Evolutionary conservation across 2,888 invertebrate genomes (phyloP).

Genomic region (Taenaris catops): DNA sequence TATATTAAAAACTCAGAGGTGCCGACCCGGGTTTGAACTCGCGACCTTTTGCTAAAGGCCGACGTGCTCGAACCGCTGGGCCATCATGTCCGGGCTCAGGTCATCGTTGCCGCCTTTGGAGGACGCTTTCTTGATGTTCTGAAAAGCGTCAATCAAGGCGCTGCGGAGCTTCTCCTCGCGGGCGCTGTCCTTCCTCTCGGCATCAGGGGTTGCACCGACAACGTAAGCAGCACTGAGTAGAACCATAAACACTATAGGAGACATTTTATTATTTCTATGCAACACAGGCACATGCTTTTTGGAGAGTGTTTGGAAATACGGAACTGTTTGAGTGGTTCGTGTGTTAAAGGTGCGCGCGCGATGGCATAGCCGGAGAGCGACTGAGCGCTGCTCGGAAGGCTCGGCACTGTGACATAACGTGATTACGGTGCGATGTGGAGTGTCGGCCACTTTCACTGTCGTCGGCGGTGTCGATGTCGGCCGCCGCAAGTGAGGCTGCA

Average conservation of each 20-base stretch:
- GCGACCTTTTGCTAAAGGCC: too few species aligned
- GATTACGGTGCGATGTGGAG: constrained; percentile 46
- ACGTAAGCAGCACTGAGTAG: constrained; percentile 48
- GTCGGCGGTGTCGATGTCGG: constrained; percentile 10
- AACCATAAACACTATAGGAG: constrained; percentile 51
- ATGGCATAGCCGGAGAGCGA: constrained; percentile 59
- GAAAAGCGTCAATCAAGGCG: constrained; percentile 68
- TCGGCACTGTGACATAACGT: constrained; percentile 62
- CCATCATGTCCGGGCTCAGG: constrained; percentile 51
- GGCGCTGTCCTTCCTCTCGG: constrained; percentile 49
- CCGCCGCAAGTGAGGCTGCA: constrained; percentile 31
- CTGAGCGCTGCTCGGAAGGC: constrained; percentile 35
- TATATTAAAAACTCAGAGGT: too few species aligned
- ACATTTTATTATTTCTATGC: constrained; percentile 43
- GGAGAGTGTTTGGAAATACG: constrained; percentile 23
- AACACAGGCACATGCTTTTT: constrained; percentile 49
- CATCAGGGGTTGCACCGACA: constrained; percentile 38
- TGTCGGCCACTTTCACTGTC: constrained; percentile 63
- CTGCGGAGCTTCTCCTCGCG: constrained; percentile 65
- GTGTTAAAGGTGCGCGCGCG: constrained; percentile 54
- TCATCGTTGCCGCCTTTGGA: constrained; percentile 61
- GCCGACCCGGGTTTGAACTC: too few species aligned
- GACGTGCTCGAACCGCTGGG: too few species aligned
- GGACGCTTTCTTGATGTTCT: constrained; percentile 64
- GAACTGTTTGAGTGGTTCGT: constrained; percentile 25